phyloP scores from a whole-genome alignment of 2,113 vertebrate genomes.

The Pomatostomus ruficeps region DNA sequence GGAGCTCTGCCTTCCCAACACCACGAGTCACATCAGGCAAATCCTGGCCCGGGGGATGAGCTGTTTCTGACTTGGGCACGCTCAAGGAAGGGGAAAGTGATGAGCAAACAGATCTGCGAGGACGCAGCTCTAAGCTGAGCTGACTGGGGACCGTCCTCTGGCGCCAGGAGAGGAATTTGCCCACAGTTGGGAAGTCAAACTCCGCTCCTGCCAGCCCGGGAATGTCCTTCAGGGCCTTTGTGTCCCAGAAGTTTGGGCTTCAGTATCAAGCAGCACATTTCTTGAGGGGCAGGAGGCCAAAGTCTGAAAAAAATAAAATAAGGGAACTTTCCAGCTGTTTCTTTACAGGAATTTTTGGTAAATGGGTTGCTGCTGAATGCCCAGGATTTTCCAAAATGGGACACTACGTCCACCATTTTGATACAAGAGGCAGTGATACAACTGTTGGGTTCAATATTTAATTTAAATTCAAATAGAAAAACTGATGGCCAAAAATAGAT shows the following conservation, averaged over 20 bases:
- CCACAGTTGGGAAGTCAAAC: slow-evolving; percentile 3
- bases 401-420: too few species aligned
- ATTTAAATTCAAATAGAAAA: background rate
- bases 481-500: background rate
- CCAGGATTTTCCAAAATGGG: background rate
- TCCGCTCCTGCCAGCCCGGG: background rate
- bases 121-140: background rate
- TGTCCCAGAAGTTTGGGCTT: background rate
- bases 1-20: background rate
- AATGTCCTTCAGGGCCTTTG: background rate
- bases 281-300: background rate
- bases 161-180: background rate
- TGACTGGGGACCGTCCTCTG: slow-evolving; percentile 14
- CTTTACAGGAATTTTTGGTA: background rate
- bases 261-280: background rate
- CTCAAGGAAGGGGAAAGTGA: slow-evolving; percentile 33
- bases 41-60: background rate
- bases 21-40: slow-evolving; percentile 30
- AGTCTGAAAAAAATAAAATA: background rate
- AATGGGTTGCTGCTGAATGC: background rate
- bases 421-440: background rate
- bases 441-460: too few species aligned
- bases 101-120: slow-evolving; percentile 42
- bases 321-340: background rate
- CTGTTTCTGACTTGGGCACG: slow-evolving; percentile 31